Conservation (phyloP, 2,113 vertebrate genomes). For the Dasypus novemcinctus region DNA sequence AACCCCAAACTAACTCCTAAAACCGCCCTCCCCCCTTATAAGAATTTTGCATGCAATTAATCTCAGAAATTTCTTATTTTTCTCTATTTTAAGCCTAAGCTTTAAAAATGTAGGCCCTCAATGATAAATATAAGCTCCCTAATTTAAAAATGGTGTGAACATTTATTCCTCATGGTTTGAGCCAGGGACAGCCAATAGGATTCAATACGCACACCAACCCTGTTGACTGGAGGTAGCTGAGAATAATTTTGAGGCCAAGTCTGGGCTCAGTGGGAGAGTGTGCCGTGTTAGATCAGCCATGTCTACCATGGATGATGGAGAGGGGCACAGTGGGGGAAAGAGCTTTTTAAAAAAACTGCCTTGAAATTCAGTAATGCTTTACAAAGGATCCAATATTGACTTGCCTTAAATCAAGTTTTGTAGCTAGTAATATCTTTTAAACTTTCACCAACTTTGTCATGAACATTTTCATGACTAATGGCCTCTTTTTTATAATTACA, state of each 20-base stretch:
- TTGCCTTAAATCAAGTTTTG: neutral
- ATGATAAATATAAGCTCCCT: neutral
- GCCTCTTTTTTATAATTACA: neutral
- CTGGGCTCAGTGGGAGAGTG: neutral
- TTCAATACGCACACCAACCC: neutral
- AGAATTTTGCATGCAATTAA: neutral
- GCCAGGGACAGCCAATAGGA: slow-evolving; percentile 28
- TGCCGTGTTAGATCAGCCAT: neutral
- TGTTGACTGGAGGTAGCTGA: neutral
- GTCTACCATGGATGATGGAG: neutral
- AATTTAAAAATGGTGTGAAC: slow-evolving; percentile 43
- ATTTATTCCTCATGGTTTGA: slow-evolving; percentile 19
- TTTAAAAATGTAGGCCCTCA: neutral
- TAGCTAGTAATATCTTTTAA: neutral
- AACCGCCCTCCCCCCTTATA: neutral
- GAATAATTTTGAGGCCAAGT: slow-evolving; percentile 14
- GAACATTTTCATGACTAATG: neutral
- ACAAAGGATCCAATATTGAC: neutral
- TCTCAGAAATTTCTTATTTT: slow-evolving; percentile 17
- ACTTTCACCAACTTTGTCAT: neutral
- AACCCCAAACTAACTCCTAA: neutral
- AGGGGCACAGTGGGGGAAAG: neutral
- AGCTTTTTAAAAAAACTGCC: neutral
- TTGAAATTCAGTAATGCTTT: neutral
- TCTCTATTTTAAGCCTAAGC: slow-evolving; percentile 35